Evolutionary conservation across 2,797 vertebrate species (phyloP), one percentile per base, ranked within the genome.

Genomic region (Brachyalestes nurse): DNA sequence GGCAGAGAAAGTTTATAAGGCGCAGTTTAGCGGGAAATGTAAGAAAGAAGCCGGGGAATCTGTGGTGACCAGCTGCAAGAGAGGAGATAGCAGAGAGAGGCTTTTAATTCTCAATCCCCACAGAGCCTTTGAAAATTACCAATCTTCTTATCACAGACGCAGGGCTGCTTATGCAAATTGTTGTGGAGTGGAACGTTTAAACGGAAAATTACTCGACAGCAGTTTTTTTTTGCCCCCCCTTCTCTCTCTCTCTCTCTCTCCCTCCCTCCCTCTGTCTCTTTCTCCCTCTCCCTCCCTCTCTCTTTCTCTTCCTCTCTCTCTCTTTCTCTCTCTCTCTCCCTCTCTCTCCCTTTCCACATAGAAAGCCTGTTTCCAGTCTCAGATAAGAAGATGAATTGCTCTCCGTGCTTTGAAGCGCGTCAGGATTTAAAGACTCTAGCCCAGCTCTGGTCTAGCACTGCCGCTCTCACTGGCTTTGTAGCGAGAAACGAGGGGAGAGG

Each of bases 71-170:
- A 95, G 93, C 94, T 95, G 96, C 84, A 93, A 91, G 92, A 94
- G 92, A 90, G 93, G 88, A 96, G 96, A 96, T 95, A 96, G 95
- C 90, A 91, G 90, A 94, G 93, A 93, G 94, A 94, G 93, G 94
- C 95, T 95, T 95, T 95, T 95, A 95, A 95, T 94, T 94, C 93
- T 93, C 95, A 95, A 95, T 96, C 94, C 94, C 93, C 90, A 92
- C 94, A 94, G 93, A 93, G 94, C 92, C 90, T 94, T 95, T 95
- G 95, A 96, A 96, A 97, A 97, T 97, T 96, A 96, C 95, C 95
- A 94, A 95, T 96, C 95, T 96, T 96, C 96, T 96, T 96, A 96
- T 96, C 95, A 96, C 94, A 94, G 93, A 94, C 94, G 92, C 95
- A 94, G 94, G 93, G 93, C 95, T 96, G 94, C 95, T 96, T 96